Conservation (phyloP, 2,888 invertebrate genomes). For the Colletes collaris region DNA sequence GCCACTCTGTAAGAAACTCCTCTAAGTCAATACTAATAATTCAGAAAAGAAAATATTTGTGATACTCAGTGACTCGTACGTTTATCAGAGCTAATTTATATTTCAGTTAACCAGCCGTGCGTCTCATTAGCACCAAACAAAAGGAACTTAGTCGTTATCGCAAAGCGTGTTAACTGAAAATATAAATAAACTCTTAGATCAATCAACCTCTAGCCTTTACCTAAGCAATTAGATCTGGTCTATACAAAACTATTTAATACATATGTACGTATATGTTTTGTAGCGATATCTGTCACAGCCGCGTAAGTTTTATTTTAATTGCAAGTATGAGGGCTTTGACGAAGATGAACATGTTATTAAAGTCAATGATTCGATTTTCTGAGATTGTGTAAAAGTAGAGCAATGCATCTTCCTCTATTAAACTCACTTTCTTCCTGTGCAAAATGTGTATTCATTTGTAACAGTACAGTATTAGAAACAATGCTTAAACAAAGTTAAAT, state of each 20-base stretch:
- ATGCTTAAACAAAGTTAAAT: background rate
- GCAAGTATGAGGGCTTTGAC: too few relatives aligned
- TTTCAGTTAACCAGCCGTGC: constrained; percentile 34
- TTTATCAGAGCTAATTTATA: constrained; percentile 52
- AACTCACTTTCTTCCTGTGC: background rate
- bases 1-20: constrained; percentile 50
- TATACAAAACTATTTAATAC: constrained; percentile 31
- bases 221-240: constrained; percentile 50
- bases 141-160: background rate
- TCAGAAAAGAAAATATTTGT: constrained; percentile 51
- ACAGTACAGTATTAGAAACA: background rate
- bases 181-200: constrained; percentile 48
- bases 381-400: too few relatives aligned
- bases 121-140: background rate
- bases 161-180: constrained; percentile 45
- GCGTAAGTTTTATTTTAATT: constrained; percentile 33
- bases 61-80: constrained; percentile 63
- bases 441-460: background rate
- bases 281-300: constrained; percentile 43
- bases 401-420: too few relatives aligned
- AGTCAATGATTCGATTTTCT: too few relatives aligned
- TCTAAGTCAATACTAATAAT: constrained; percentile 64
- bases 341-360: too few relatives aligned
- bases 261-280: constrained; percentile 25
- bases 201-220: constrained; percentile 56